Evolutionary conservation across 2,888 invertebrate species (phyloP), one percentile per base, ranked within the genome.

Genomic region (Ditula angustiorana): DNA sequence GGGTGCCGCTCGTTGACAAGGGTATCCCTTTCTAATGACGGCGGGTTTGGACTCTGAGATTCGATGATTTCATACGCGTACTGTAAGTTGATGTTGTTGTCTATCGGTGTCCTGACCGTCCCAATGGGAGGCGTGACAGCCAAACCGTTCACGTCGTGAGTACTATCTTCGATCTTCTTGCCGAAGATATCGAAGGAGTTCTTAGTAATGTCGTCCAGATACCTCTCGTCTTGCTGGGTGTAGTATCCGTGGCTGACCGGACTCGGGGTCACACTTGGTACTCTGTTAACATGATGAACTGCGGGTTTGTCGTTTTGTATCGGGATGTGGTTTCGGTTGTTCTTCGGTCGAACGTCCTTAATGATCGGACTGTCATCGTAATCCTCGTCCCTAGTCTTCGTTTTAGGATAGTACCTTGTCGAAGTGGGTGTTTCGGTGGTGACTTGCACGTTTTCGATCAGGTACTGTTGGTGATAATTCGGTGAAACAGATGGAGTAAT

Each of bases 131-230:
- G 86, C 2, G 93, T 93, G 53, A 93, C 93, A 7, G 87, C 92
- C 44, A 92, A 74, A 72, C 94, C 88, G 75, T 89, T 85, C 0
- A 94, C 75, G 71, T 91, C 88, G 65, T 86, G 91, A 26, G 87
- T 91, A 19, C 90, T 93, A 74, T 87, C 89, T 77, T 87, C 93
- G 60, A 95, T 81, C 82, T 95, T 96, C 83, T 95, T 95, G 1
- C 95, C 96, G 77, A 96, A 96, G 71, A 95, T 94, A 26, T 95
- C 96, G 76, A 96, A 96, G 61, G 96, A 96, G 75, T 96, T 95
- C 79, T 95, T 95, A 2, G 96, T 96, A 61, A 95, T 95, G 74
- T 96, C 96, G 74, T 96, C 96, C 67, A 96, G 90, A 68, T 95
- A 94, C 61, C 94, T 93, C 75, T 95, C 93, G 78, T 94, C 93